Percentiles rank a stretch among this genome's conserved stretches.
Evolutionary conservation across 1,140 invertebrate genomes (phyloP).

Genomic region (Bactericera cockerelli): DNA sequence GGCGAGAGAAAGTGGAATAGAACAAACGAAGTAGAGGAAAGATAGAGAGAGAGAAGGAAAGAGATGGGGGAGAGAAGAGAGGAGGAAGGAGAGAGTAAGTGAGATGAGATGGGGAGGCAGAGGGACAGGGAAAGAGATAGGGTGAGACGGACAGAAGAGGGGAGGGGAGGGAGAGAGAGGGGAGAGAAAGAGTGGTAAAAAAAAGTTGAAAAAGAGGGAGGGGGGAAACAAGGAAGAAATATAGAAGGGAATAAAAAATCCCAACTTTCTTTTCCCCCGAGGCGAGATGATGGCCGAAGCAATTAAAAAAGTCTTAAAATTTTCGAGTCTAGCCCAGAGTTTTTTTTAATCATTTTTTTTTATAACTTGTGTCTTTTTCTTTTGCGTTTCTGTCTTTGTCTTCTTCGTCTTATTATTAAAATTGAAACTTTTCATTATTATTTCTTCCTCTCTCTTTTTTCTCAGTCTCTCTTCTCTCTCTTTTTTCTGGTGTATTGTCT

Average conservation of each 20-base stretch:
- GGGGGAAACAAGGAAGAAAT: not conserved
- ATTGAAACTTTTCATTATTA: constrained; percentile 2
- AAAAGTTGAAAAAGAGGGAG: not conserved
- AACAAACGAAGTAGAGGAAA: too few relatives aligned
- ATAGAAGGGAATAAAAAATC: not conserved
- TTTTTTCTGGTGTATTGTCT: too few relatives aligned
- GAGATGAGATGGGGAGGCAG: too few relatives aligned
- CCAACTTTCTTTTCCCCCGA: not conserved
- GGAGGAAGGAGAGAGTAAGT: too few relatives aligned
- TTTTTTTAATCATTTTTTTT: constrained; percentile 3
- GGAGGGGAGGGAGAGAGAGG: not conserved
- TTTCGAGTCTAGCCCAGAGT: not conserved
- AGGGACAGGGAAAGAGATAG: too few relatives aligned
- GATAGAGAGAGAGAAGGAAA: too few relatives aligned
- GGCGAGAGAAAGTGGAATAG: too few relatives aligned
- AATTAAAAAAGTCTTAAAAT: constrained; percentile 8
- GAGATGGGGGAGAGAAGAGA: too few relatives aligned
- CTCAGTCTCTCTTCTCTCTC: too few relatives aligned
- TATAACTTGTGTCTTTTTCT: not conserved
- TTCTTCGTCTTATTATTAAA: not conserved
- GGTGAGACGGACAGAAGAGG: not conserved
- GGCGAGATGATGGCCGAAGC: constrained; percentile 5
- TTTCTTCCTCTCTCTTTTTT: too few relatives aligned
- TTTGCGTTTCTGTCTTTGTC: not conserved
- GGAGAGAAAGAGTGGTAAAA: not conserved